Evolutionary conservation across 1,140 invertebrate genomes (phyloP), one percentile per base, ranked within the genome.

Genomic region (Brachionus paranguensis): DNA sequence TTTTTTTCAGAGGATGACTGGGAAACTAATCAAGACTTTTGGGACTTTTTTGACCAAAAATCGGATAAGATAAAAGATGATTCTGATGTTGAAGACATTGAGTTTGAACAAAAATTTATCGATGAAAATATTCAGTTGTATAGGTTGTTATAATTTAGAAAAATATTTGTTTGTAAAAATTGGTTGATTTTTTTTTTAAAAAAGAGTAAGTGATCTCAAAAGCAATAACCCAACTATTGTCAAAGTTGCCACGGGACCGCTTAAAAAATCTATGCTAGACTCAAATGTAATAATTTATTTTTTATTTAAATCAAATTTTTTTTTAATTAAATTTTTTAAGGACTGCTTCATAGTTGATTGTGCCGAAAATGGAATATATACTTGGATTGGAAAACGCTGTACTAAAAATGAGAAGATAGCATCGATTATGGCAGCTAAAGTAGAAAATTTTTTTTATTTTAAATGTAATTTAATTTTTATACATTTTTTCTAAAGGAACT

Each of bases 311-410:
- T 78, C 27, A 37, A 50, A 55, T 7, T 7, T 37, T 7, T 37
- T 37, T 29, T 29, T 29, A 29, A 29, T 29, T 29, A 29, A 47
- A 70, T 85, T 76, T 84, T 86, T 79, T 86, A 86, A 93, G 91
- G 94, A 96, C 87, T 93, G 93, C 84, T 96, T 95, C 86, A 93
- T 96, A 84, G 88, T 96, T 87, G 94, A 96, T 88, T 93, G 94
- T 6, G 93, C 93, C 4, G 92, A 92, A 78, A 93, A 93, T 68
- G 93, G 93, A 41, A 91, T 96, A 55, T 96, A 93, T 88, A 94
- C 94, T 1, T 96, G 95, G 95, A 92, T 95, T 78, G 95, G 95
- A 27, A 93, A 93, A 86, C 91, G 92, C 45, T 92, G 93, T 43
- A 93, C 92, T 3, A 90, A 91, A 74, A 91, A 93, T 87, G 95